Base-by-base conservation (phyloP, 2,113 vertebrate genomes). In the Mastomys coucha region DNA sequence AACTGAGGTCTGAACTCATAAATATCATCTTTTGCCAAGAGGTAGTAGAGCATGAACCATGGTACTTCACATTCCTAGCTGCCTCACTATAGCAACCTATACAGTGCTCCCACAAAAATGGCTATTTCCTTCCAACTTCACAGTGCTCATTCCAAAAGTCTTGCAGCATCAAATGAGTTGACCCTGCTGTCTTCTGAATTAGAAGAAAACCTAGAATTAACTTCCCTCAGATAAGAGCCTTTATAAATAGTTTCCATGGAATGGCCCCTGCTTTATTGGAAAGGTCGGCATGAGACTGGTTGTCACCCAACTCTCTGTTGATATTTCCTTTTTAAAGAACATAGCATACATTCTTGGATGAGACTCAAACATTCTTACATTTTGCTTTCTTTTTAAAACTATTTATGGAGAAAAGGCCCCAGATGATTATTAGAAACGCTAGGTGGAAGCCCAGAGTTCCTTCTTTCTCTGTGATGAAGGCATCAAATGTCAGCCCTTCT, bases 251-350 rank as follows among this genome's bases (percentile, higher is more conserved):
- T 97, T 97, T 95, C 94, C 81, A 56, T 63, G 90, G 88, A 94
- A 95, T n/a, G 92, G 72, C 80, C 67, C 60, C 89, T 42, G 31
- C 93, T 94, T 88, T 91, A 65, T 92, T 96, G 92, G 93, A 96
- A 93, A 89, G 85, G 91, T 81, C 36, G 0, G 60, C 22, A 14
- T 88, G 93, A 96, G 97, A 95, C 94, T 97, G 94, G 93, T 95
- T 94, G 96, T 96, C 97, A 97, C 97, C 97, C 97, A 97, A 88
- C 36, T 86, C 73, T 58, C 49, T 97, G 95, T 96, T 96, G 97
- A 96, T 91, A 31, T 96, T 98, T 96, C 93, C 86, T 96, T 97
- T 97, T 97, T 96, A 97, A 97, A 97, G 97, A 97, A 97, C 97
- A 97, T 97, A 96, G 91, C 97, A 88, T 87, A 70, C 94, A 98